Base-by-base conservation (phyloP, 2,888 invertebrate species). In the Myopa tessellatipennis region DNA sequence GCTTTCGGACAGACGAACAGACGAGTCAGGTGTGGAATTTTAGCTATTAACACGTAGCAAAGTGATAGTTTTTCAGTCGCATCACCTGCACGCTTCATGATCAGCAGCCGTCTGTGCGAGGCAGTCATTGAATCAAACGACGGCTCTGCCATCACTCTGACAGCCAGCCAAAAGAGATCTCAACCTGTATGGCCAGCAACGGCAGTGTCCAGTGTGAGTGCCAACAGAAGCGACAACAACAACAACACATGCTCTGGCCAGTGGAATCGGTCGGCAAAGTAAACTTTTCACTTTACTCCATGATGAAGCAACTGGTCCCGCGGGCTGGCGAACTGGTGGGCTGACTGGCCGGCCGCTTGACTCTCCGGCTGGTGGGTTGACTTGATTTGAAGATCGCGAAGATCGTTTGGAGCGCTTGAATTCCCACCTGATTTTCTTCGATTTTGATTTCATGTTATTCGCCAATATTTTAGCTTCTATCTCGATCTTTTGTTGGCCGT, bases 241-340 rank as follows among this genome's bases (percentile, higher is more conserved):
- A 52, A 74, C 50, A 38, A 26, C 34, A 16, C 38, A 38, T 67
- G 67, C 67, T 67, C 18, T 40, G n/a, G 67, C 36, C 63, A 65
- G 18, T 36, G 63, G 34, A 65, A 67, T 67, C 40, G 5, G n/a
- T 26, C 38, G n/a, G 16, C n/a, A n/a, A 40, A 40, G 18, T n/a
- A 67, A 67, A 67, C 67, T 67, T 72, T 72, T 72, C 58, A 72
- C 72, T 72, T 72, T 72, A 72, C 38, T 72, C n/a, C 36, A 38
- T 36, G 26, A 26, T 18, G 52, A 69, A 45, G 45, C 7, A 69
- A 50, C 18, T 50, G 50, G 45, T 45, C 45, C 45, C 45, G 45
- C 45, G 45, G 3, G 10, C 45, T 45, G 7, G 10, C 45, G 6
- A 10, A 45, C 45, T 45, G 45, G 6, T 4, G 1, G 45, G 45